Evolutionary conservation across 23 tunicate genomes (phyloP), one percentile per base, ranked within the genome.

Genomic region (Styela plicata): DNA sequence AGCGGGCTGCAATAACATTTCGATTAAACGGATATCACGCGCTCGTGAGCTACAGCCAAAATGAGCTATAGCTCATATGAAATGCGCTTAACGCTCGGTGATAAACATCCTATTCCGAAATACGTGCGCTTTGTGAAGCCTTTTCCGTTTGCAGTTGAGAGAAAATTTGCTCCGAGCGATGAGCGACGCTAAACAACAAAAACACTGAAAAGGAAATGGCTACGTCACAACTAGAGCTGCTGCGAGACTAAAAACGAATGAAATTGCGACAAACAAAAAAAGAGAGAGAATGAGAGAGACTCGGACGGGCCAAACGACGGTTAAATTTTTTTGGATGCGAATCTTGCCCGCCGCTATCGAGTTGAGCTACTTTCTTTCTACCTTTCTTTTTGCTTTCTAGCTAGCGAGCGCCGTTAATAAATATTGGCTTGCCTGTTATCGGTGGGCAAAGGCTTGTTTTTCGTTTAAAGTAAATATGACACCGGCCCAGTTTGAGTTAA

Each of bases 181-280:
- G 57, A 44, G 13, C 57, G 57, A 44, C 7, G 7, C 13, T 5
- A 44, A 44, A 44, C 7, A 44, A 44, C 7, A n/a, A n/a, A n/a
- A n/a, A n/a, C n/a, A n/a, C n/a, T n/a, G n/a, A 13, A 44, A 44
- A 44, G 7, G 57, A 44, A 13, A 44, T 18, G n/a, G 34, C 27
- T 53, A 32, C 57, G 57, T 63, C 30, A 28, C 64, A 5, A 33
- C 19, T 1, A 23, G 33, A 79, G 83, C 83, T 79, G 83, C 52
- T 79, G 5, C 22, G 73, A 79, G 83, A 33, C 70, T 23, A 79
- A 10, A 57, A 57, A 25, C 16, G 73, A 44, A 13, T 5, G 13
- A 44, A 44, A 44, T 69, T 35, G 74, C 74, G 74, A 35, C 19
- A 2, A 3, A 36, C 74, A 69, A 69, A 2, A 36, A 35, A 2